These are phyloP conservation scores for Lasioglossum baleicum DNA, from an alignment of 1,140 invertebrate genomes.

Conservation along the genomic window DNA sequence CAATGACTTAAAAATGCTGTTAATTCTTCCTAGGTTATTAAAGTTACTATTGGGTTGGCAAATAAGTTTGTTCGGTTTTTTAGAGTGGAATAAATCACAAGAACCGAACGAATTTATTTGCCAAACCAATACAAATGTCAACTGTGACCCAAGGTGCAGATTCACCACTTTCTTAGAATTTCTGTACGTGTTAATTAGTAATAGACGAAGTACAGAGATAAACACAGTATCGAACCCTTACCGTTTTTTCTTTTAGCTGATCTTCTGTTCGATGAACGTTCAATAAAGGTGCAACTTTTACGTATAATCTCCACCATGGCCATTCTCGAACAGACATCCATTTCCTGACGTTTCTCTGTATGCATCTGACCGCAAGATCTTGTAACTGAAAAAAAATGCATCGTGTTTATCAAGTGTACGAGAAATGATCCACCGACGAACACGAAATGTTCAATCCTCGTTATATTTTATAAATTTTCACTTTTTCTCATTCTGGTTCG, in stretches of 20 bases:
- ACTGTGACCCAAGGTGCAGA: no score
- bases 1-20: no score
- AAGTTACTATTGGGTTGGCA: no score
- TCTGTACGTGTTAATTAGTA: background rate
- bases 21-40: no score
- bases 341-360: constrained; percentile 95
- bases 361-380: constrained; percentile 94
- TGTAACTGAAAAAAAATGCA: constrained; percentile 81
- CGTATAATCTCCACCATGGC: constrained; percentile 96
- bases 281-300: constrained; percentile 93
- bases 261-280: constrained; percentile 96
- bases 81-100: no score
- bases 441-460: no score
- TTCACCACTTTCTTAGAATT: background rate
- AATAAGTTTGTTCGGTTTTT: no score
- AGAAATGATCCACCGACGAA: background rate
- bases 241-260: constrained; percentile 88
- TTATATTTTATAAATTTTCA: no score
- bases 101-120: no score
- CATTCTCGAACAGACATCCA: constrained; percentile 94
- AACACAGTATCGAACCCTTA: constrained; percentile 71
- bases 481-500: no score
- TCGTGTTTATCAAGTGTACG: constrained; percentile 12
- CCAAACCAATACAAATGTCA: no score
- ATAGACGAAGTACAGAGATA: background rate